These are phyloP conservation scores for Drosophila suzukii DNA, from an alignment of 1,140 invertebrate genomes.

Conservation along the genomic window DNA sequence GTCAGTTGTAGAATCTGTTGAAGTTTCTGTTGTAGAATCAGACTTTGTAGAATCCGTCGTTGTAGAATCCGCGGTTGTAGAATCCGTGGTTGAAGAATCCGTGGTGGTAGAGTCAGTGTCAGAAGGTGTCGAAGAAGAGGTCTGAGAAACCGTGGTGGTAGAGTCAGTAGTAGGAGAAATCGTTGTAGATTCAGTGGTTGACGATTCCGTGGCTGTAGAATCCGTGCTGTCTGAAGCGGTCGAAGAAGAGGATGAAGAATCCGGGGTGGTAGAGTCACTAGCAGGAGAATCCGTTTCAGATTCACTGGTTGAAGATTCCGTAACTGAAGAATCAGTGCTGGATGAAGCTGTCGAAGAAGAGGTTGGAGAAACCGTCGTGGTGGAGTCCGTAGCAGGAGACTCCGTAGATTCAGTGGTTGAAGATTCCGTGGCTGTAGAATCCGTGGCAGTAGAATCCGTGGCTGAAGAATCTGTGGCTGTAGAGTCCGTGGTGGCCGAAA, in stretches of 20 bases:
- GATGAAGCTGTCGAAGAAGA: too few relatives aligned
- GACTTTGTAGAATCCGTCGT: neutral
- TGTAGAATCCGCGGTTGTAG: neutral
- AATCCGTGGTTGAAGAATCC: neutral
- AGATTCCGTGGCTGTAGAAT: neutral
- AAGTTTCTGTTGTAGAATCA: conserved; percentile 2
- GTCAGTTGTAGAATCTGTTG: neutral
- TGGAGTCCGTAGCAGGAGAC: neutral
- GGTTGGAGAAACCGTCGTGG: neutral
- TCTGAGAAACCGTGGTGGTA: conserved; percentile 7
- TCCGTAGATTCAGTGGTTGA: neutral
- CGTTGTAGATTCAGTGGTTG: neutral
- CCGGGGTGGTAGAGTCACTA: neutral
- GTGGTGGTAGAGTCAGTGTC: conserved; percentile 12
- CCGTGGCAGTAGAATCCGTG: conserved; percentile 5
- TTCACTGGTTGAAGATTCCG: neutral
- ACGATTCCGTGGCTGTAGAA: neutral
- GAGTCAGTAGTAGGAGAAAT: neutral
- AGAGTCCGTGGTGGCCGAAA: neutral
- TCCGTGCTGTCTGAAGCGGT: neutral
- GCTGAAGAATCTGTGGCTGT: neutral
- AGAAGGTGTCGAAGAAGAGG: conserved; percentile 1
- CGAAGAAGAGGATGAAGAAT: neutral
- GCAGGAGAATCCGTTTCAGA: neutral
- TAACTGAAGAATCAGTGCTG: neutral